Evolutionary conservation across 2,113 vertebrate species (phyloP), one percentile per base, ranked within the genome.

Genomic region (Dipodomys merriami): DNA sequence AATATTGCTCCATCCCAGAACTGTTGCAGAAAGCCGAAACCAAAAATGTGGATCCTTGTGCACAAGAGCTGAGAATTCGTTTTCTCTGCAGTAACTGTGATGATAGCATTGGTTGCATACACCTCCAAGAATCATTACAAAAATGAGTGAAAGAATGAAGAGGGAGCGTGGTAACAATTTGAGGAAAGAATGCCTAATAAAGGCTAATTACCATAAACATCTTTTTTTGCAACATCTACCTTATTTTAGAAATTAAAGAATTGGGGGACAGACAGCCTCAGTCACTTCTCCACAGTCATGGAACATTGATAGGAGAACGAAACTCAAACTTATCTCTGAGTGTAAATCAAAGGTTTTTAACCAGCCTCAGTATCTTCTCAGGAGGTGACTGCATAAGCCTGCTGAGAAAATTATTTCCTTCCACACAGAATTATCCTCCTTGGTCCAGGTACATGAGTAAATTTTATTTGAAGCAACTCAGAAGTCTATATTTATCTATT

Each of bases 351-450:
- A 19, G 5, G 2, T 72, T 76, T 39, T 69, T 82, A 80, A 39
- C 68, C 27, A 68, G 12, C 69, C 19, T 60, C 46, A 68, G 30
- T 33, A 91, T 13, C n/a, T 80, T 92, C 80, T 83, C 39, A 30
- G 53, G 81, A 73, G 65, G 44, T 60, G 30, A 29, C 76, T 91
- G 4, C 30, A 4, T 65, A 4, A 22, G 20, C 46, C 80, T 44
- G 30, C 62, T 78, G 67, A 91, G 86, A 89, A 88, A 89, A 86
- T 86, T 9, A 53, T 69, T 83, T 85, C 46, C 33, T 44, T 72
- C 8, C 18, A 85, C 46, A 88, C 11, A 39, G 65, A 92, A 85
- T 76, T 84, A 35, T 46, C 87, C 44, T 82, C 23, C 25, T 76
- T 90, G n/a, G 35, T 39, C 30, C 30, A 82, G 27, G 68, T 27